phyloP scores from a whole-genome alignment of 2,888 invertebrate species.

The Melangyna quadrimaculata region DNA sequence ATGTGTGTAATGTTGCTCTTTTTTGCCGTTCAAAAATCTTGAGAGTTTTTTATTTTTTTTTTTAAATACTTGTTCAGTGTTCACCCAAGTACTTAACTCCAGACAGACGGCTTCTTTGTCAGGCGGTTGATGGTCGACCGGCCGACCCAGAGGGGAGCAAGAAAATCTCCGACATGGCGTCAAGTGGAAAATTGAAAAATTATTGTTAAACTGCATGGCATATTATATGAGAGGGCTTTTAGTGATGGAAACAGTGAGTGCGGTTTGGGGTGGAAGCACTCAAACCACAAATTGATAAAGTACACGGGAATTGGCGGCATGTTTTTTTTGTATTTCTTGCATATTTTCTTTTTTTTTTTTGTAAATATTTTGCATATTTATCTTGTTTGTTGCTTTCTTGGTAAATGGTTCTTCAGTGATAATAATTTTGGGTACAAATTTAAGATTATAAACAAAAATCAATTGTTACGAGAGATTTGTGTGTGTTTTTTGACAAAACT shows the following conservation, averaged over 20 bases:
- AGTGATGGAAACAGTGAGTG: not conserved
- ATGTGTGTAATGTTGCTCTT: not conserved
- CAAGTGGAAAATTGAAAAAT: slow-evolving; percentile 48
- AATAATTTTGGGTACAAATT: not conserved
- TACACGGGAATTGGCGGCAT: not conserved
- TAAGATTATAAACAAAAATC: not conserved
- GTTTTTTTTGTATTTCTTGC: not conserved
- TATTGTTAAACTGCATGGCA: slow-evolving; percentile 34
- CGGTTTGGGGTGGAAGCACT: not conserved
- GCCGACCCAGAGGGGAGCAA: not conserved
- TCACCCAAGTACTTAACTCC: not conserved
- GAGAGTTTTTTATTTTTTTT: not conserved
- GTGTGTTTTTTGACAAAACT: no score
- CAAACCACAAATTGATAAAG: not conserved
- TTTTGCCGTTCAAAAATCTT: not conserved
- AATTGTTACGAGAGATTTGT: not conserved
- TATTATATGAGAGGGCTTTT: slow-evolving; percentile 4
- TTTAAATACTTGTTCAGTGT: slow-evolving; percentile 3
- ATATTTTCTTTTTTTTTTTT: not conserved
- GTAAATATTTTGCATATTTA: not conserved
- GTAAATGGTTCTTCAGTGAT: not conserved
- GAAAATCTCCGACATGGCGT: slow-evolving; percentile 25
- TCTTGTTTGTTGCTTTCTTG: not conserved
- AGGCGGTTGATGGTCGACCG: not conserved
- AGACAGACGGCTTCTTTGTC: slow-evolving; percentile 33